Evolutionary conservation across 2,888 invertebrate species (phyloP), one percentile per base, ranked within the genome.

Genomic region (Agapostemon virescens): DNA sequence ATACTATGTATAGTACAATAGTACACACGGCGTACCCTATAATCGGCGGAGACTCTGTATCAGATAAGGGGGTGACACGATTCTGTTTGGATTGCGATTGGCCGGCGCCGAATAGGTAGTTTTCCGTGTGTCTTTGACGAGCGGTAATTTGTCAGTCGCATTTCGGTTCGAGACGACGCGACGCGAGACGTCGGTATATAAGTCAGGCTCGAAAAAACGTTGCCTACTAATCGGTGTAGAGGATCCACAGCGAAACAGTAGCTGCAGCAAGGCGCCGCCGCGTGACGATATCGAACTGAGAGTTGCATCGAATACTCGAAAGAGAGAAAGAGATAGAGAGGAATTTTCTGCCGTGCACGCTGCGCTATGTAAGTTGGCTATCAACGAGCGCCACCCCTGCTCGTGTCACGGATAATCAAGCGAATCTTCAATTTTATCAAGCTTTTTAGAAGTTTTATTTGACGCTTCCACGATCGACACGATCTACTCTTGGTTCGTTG

Each of bases 71-170:
- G 79, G 69, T 55, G 77, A 79, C 74, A 74, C 77, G 61, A 74
- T 84, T 84, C 66, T 79, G 40, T 83, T 86, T 79, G 75, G 66
- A 40, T 83, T 81, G 49, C 33, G 79, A 86, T 83, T 83, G 83
- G 77, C 52, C 69, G 45, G 11, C 49, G 42, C 61, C 64, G 63
- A 79, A 82, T 79, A 84, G 82, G 84, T 84, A 86, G 64, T 79
- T 85, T 85, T 85, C 80, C 84, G 66, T 66, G 66, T 78, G 33
- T 61, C 61, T 33, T 63, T 61, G 68, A 77, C 63, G 69, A 64
- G 66, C 74, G 49, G 72, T 45, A 69, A 75, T 72, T 67, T 66
- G 69, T 83, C 74, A 77, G 83, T 75, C 74, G 52, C 33, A 74
- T 74, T 74, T 80, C 15, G 63, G 66, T 23, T 52, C 13, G 17